Evolutionary conservation across 2,797 vertebrate genomes (phyloP), one percentile per base, ranked within the genome.

Genomic region (Percopsis omiscomaycus): DNA sequence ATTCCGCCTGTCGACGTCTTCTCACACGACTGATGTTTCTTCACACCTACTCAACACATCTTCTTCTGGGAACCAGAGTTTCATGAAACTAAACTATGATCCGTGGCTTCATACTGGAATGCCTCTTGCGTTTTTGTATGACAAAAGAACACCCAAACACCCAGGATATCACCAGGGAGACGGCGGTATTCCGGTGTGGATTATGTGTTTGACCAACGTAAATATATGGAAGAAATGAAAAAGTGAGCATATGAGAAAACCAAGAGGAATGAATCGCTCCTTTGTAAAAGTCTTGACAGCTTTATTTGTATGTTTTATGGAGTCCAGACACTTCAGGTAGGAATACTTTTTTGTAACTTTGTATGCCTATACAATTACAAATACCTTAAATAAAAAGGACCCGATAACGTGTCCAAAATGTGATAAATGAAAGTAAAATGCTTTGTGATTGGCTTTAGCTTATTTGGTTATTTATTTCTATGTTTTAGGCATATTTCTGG

Each of bases 231-330:
- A 86, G 83, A 89, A 84, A 86, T 88, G 84, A 80, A 89, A 76
- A 84, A 86, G 87, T 88, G 84, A 84, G 80, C 83, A 90, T 86
- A 91, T 86, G 91, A 92, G 88, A 91, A 94, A 93, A 92, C 89
- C 93, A 93, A 91, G 89, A 92, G 96, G 96, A 95, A 99, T 98
- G 97, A 95, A 92, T 93, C 94, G 93, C 83, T 93, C 93, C 89
- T 90, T 95, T 90, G 81, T 95, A 74, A 94, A 92, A 90, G 92
- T 96, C 93, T 86, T 97, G 91, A 94, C 94, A 93, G 94, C 94
- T 93, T 94, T 98, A 84, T 92, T 96, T 86, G 92, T 94, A 75
- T 96, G 94, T 91, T 92, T 95, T 89, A 91, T 95, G 93, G 93
- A 94, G 91, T 94, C 93, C 74, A 91, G 83, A 92, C 92, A 95